Conservation (phyloP, 2,113 vertebrate species). For the Irena cyanogastra region DNA sequence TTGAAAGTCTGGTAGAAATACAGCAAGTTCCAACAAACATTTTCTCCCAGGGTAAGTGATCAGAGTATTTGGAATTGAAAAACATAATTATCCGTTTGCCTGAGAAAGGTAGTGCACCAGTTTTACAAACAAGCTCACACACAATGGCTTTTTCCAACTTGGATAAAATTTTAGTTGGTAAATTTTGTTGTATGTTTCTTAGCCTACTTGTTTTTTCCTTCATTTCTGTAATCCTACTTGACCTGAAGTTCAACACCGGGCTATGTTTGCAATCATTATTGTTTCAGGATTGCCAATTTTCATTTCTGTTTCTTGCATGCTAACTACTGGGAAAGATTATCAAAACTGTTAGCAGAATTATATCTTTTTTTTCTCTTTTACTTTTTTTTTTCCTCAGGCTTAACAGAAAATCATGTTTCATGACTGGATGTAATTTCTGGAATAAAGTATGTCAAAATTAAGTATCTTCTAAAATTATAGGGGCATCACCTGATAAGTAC, state of each 20-base stretch:
- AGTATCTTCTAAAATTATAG: neutral
- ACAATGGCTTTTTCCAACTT: neutral
- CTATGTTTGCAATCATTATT: neutral
- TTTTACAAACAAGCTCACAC: neutral
- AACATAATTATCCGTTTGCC: neutral
- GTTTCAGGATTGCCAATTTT: neutral
- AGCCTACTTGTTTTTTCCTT: neutral
- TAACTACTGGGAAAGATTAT: neutral
- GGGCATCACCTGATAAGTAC: neutral
- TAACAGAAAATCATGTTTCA: neutral
- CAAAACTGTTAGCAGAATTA: neutral
- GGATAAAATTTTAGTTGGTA: neutral
- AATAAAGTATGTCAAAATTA: neutral
- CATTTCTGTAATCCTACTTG: neutral
- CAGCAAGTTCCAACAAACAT: neutral
- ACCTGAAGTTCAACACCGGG: neutral
- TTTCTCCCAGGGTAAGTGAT: constrained; percentile 3
- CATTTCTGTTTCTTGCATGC: neutral
- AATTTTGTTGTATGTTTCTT: neutral
- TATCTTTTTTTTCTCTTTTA: neutral
- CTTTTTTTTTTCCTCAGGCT: neutral
- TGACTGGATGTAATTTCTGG: neutral
- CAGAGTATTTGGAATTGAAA: neutral
- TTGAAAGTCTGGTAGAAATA: constrained; percentile 3
- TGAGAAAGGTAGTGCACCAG: neutral